These are phyloP conservation scores for Bradypodion pumilum DNA, from an alignment of 2,797 vertebrate genomes.

Conservation along the genomic window DNA sequence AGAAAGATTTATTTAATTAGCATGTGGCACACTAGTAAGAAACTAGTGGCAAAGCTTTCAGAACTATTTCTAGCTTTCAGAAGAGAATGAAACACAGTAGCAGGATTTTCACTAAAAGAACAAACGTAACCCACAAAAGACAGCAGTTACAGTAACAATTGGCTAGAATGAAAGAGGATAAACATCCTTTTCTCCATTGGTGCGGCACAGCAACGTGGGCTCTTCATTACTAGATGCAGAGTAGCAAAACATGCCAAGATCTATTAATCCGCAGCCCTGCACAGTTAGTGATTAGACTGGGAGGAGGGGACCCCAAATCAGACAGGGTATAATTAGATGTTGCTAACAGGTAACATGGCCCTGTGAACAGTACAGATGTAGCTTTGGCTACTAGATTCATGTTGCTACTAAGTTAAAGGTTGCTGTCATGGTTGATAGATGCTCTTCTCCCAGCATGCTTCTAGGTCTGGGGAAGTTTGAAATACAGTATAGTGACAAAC, in stretches of 20 bases:
- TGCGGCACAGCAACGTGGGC: not conserved
- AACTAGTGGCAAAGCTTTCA: too few species aligned
- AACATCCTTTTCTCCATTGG: not conserved
- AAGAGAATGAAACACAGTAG: not conserved
- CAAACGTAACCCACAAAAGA: not conserved
- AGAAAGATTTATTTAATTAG: too few species aligned
- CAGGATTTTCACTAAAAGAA: not conserved
- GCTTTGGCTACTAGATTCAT: not conserved
- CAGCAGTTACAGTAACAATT: not conserved
- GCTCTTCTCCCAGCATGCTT: not conserved
- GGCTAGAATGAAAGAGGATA: not conserved
- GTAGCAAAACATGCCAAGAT: not conserved
- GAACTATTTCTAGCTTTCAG: not conserved
- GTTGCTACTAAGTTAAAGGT: not conserved
- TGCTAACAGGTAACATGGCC: too few species aligned
- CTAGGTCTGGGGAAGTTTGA: not conserved
- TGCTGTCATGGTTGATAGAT: rapidly evolving
- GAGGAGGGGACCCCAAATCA: not conserved
- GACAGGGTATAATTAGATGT: not conserved
- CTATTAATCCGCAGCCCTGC: not conserved
- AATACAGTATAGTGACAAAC: not conserved
- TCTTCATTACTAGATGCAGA: not conserved
- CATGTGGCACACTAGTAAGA: too few species aligned
- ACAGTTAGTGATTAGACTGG: not conserved
- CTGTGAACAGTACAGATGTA: not conserved